Evolutionary conservation across 2,113 vertebrate genomes (phyloP).

Genomic region (Cavia porcellus): DNA sequence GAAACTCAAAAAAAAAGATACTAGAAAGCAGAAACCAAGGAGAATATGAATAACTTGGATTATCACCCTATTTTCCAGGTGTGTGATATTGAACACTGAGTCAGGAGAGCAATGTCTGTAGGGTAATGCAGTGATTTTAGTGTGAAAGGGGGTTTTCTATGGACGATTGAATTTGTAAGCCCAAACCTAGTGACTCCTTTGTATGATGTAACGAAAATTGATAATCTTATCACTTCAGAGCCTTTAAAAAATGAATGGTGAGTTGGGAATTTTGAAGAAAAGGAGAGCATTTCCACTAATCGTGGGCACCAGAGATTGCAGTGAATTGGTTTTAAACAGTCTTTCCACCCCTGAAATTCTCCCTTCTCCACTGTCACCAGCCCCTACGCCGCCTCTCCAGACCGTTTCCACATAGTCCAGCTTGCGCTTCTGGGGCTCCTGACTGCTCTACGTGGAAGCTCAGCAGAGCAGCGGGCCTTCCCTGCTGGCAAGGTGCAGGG

Average conservation of each 20-base stretch:
- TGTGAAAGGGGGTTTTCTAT: neutral
- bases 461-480: neutral
- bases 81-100: neutral
- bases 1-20: neutral
- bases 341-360: neutral
- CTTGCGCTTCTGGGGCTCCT: too few relatives aligned
- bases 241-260: neutral
- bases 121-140: neutral
- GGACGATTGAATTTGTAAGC: too few relatives aligned
- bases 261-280: neutral
- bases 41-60: neutral
- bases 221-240: neutral
- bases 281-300: neutral
- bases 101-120: neutral
- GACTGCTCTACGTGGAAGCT: neutral
- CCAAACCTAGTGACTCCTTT: neutral
- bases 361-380: neutral
- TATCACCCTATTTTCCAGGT: neutral
- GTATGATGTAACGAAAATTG: neutral
- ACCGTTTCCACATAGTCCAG: neutral
- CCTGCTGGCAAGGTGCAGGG: too few relatives aligned
- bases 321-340: neutral
- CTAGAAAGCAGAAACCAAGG: neutral
- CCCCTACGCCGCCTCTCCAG: too few relatives aligned
- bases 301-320: neutral